Conservation (phyloP, 2,797 vertebrate genomes). For the Pteropus rufus region DNA sequence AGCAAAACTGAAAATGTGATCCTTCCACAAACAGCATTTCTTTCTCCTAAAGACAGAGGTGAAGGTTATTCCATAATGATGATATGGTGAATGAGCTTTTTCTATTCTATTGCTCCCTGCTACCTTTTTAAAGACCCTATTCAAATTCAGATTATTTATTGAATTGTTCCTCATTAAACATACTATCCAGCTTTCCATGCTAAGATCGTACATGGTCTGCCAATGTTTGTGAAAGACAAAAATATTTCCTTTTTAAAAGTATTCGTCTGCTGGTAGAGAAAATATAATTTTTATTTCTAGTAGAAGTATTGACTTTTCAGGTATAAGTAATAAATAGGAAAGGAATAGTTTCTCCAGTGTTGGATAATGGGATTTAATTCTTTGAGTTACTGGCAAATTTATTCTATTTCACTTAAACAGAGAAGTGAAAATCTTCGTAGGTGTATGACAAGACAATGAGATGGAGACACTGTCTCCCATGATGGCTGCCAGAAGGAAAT, state of each 20-base stretch:
- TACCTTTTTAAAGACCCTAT: slow-evolving; percentile 27
- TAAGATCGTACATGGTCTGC: neutral
- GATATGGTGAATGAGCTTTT: neutral
- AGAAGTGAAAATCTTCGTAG: slow-evolving; percentile 1
- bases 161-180: slow-evolving; percentile 24
- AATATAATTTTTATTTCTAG: slow-evolving; percentile 40
- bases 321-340: neutral
- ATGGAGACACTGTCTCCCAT: neutral
- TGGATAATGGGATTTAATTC: neutral
- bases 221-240: slow-evolving; percentile 48
- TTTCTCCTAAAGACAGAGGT: neutral
- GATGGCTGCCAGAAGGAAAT: neutral
- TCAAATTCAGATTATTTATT: slow-evolving; percentile 43
- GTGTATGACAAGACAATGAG: neutral
- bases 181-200: neutral
- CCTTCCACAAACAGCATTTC: slow-evolving; percentile 17
- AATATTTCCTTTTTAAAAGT: neutral
- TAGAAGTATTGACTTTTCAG: slow-evolving; percentile 10
- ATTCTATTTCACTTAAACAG: slow-evolving; percentile 9
- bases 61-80: neutral
- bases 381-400: slow-evolving; percentile 18
- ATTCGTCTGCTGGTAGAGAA: slow-evolving; percentile 17
- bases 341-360: neutral
- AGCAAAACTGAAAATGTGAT: slow-evolving; percentile 36
- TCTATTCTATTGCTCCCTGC: neutral